Evolutionary conservation across 1,140 invertebrate species (phyloP).

Genomic region (Drosophila triauraria): DNA sequence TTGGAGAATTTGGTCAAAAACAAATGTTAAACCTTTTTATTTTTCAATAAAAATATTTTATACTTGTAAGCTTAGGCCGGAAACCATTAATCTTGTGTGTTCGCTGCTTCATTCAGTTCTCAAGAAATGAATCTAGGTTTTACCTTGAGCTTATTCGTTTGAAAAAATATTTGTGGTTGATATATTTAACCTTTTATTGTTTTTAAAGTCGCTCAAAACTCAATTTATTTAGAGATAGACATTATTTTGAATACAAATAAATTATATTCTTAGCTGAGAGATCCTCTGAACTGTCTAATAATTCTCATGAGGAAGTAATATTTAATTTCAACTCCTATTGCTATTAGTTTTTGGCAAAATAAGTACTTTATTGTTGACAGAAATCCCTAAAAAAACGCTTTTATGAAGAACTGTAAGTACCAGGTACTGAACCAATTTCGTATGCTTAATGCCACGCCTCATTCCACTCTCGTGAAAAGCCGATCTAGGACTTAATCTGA

Average conservation of each 20-base stretch:
- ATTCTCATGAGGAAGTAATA: no score
- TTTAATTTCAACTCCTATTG: not conserved
- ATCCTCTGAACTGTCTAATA: no score
- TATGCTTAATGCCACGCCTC: slow-evolving; percentile 20
- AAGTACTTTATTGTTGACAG: not conserved
- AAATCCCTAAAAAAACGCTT: not conserved
- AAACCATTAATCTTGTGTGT: not conserved
- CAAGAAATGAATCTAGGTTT: not conserved
- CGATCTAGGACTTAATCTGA: slow-evolving; percentile 42
- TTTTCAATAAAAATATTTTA: not conserved
- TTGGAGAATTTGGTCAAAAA: not conserved
- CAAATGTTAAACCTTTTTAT: not conserved
- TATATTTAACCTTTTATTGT: no score
- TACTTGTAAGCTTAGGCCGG: not conserved
- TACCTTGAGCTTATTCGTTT: not conserved
- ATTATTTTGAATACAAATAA: not conserved
- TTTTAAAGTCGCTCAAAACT: no score
- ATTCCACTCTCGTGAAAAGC: slow-evolving; percentile 22
- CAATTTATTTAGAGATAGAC: no score
- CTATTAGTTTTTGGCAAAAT: not conserved
- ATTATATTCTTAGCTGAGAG: no score
- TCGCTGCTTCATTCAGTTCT: not conserved
- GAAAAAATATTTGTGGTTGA: not conserved
- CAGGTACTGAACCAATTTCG: slow-evolving; percentile 14
- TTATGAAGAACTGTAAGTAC: slow-evolving; percentile 13